phyloP scores from a whole-genome alignment of 2,888 invertebrate species.

The Celastrina argiolus region DNA sequence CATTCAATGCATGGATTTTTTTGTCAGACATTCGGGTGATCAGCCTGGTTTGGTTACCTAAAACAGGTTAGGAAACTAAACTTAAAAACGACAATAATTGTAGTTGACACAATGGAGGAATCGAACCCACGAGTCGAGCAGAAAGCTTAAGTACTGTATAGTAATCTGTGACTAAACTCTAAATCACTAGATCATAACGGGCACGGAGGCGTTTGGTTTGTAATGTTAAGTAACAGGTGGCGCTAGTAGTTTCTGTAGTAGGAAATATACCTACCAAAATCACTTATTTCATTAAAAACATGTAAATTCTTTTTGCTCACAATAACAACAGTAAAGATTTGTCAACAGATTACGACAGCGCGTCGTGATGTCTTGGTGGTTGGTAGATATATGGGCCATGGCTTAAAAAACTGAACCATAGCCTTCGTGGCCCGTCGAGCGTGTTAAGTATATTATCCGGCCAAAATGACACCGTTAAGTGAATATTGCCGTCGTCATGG shows the following conservation, averaged over 20 bases:
- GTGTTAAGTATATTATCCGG: constrained; percentile 8
- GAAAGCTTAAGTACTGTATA: too few species aligned
- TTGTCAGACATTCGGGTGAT: too few species aligned
- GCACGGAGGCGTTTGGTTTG: too few species aligned
- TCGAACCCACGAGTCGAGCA: too few species aligned
- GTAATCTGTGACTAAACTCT: too few species aligned
- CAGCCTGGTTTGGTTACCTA: too few species aligned
- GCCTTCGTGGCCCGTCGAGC: constrained; percentile 20
- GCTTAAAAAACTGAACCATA: constrained; percentile 14
- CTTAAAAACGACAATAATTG: too few species aligned
- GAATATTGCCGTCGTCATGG: neutral
- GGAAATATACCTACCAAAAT: neutral
- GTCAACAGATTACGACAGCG: neutral
- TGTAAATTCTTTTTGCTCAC: neutral
- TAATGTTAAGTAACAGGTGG: neutral
- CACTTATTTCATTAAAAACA: neutral
- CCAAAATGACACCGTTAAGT: neutral
- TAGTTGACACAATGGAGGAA: too few species aligned
- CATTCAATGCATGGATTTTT: too few species aligned
- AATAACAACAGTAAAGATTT: neutral
- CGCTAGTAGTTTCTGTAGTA: neutral
- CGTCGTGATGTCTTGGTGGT: neutral
- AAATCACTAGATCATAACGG: too few species aligned
- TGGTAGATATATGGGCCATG: constrained; percentile 16
- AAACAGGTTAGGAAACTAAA: too few species aligned